These are phyloP conservation scores for Yasuhikotakia modesta DNA, from an alignment of 2,797 vertebrate species.

Conservation along the genomic window DNA sequence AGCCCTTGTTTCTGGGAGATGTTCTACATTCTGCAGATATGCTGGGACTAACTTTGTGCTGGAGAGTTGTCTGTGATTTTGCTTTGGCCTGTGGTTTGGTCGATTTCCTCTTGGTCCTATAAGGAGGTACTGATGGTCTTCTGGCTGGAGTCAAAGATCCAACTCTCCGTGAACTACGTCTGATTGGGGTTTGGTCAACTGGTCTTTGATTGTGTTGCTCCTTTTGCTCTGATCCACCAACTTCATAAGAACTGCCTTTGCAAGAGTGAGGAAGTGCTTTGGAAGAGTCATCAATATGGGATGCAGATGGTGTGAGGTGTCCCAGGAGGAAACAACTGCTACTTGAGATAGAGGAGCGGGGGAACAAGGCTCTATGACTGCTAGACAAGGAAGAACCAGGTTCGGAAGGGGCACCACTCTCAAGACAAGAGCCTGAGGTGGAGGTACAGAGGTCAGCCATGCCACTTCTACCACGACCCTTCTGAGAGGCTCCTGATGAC, in stretches of 20 bases:
- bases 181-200: slow-evolving; percentile 44
- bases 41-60: slow-evolving; percentile 59
- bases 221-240: slow-evolving; percentile 41
- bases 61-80: slow-evolving; percentile 48
- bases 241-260: slow-evolving; percentile 40
- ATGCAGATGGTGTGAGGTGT: slow-evolving; percentile 58
- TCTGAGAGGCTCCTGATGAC: slow-evolving; percentile 60
- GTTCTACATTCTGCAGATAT: slow-evolving; percentile 53
- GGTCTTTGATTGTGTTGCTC: slow-evolving; percentile 38
- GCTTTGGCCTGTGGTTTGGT: slow-evolving; percentile 39
- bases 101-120: slow-evolving; percentile 54
- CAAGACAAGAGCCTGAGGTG: slow-evolving; percentile 58
- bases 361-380: slow-evolving; percentile 58
- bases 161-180: slow-evolving; percentile 45
- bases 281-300: slow-evolving; percentile 51
- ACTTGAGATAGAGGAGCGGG: slow-evolving; percentile 61
- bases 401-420: slow-evolving; percentile 60
- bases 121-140: slow-evolving; percentile 52
- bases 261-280: slow-evolving; percentile 48
- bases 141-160: slow-evolving; percentile 50
- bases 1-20: slow-evolving; percentile 45
- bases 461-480: slow-evolving; percentile 60
- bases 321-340: slow-evolving; percentile 58
- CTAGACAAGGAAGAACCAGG: slow-evolving; percentile 61
- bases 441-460: slow-evolving; percentile 65